A percentile compares a stretch with the other conserved stretches of the same genome.
phyloP scores from a whole-genome alignment of 2,113 vertebrate species.

The Chaenocephalus aceratus region DNA sequence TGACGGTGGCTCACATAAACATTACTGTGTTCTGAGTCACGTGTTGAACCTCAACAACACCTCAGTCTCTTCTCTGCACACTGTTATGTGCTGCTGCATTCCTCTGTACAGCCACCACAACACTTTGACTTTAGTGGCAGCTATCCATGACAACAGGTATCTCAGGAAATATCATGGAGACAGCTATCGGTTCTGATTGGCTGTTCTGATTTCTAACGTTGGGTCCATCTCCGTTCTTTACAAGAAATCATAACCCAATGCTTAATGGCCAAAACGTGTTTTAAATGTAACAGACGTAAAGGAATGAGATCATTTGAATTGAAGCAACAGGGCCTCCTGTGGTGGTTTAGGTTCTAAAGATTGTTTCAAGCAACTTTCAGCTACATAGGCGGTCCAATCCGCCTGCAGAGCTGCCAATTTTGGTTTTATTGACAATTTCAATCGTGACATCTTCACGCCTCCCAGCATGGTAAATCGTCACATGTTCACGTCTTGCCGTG shows the following conservation, averaged over 20 bases:
- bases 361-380: background rate
- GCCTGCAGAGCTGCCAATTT: no score
- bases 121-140: conserved; percentile 7
- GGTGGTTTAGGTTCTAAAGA: no score
- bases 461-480: no score
- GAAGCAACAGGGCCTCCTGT: background rate
- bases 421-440: no score
- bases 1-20: conserved; percentile 28
- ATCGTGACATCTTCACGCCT: no score
- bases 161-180: background rate
- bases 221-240: background rate
- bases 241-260: background rate
- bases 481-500: no score
- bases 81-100: conserved; percentile 36
- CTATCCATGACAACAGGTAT: conserved; percentile 2
- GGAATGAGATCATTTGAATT: background rate
- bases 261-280: no score
- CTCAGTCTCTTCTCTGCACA: conserved; percentile 9
- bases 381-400: background rate
- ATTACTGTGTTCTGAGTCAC: conserved; percentile 58
- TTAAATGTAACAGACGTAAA: no score
- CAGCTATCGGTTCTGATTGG: background rate
- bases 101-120: conserved; percentile 23
- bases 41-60: conserved; percentile 30
- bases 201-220: background rate